A percentile compares a stretch with the other conserved stretches of the same genome.
Evolutionary conservation across 1,140 invertebrate species (phyloP).

Genomic region (Papilio helenus): DNA sequence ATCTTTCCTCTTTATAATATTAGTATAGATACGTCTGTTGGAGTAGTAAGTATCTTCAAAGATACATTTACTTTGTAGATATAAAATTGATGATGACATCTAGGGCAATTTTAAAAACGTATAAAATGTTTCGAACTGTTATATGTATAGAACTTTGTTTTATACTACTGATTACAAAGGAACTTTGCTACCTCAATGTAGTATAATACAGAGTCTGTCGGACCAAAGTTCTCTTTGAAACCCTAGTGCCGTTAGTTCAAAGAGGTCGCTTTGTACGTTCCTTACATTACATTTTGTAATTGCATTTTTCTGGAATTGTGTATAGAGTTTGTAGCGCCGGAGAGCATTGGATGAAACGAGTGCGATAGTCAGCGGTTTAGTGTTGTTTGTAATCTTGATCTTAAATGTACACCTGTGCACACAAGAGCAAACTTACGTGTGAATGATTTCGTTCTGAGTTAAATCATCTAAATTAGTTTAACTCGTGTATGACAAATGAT

Average conservation of each 20-base stretch:
- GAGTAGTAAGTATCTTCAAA: too few relatives aligned
- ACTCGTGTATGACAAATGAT: not conserved
- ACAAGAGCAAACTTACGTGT: not conserved
- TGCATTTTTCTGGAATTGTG: not conserved
- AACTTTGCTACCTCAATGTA: too few relatives aligned
- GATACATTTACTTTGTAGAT: too few relatives aligned
- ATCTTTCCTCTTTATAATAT: too few relatives aligned
- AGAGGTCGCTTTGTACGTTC: not conserved
- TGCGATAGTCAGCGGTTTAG: slow-evolving; percentile 38
- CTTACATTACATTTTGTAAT: slow-evolving; percentile 1
- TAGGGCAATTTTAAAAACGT: too few relatives aligned
- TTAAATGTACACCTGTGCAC: not conserved
- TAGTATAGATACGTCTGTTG: too few relatives aligned
- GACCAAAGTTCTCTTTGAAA: not conserved
- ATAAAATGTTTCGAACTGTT: too few relatives aligned
- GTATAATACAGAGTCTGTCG: not conserved
- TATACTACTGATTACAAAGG: too few relatives aligned
- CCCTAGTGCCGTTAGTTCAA: not conserved
- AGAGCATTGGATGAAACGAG: slow-evolving; percentile 18
- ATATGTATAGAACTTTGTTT: too few relatives aligned
- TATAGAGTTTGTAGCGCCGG: not conserved
- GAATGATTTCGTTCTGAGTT: not conserved
- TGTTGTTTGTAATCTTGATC: not conserved
- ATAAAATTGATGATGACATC: too few relatives aligned
- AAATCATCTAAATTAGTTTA: not conserved